Base-by-base conservation (phyloP, 2,888 invertebrate genomes). In the Erebia aethiops region DNA sequence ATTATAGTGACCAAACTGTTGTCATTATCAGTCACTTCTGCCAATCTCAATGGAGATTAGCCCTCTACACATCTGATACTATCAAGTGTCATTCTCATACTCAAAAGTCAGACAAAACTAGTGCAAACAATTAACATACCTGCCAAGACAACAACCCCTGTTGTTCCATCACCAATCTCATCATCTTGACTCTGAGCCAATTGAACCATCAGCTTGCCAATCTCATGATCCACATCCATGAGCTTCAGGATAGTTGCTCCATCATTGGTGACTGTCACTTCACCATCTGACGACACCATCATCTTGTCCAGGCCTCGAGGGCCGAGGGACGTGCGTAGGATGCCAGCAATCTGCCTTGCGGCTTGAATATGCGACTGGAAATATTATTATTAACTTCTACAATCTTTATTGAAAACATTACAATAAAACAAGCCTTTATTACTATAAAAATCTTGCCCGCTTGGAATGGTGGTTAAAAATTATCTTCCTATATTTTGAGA, bases 161-260 rank as follows among this genome's bases (percentile, higher is more conserved):
- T 99, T 1, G 99, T 99, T 63, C 99, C 99, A 93, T 99, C 99
- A 54, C 99, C 99, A 81, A 99, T 99, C 94, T 99, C 99, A 93
- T 99, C 99, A 87, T 99, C 99, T 89, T 99, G 99, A 70, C 99
- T 99, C 89, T 99, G 99, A 41, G 99, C 98, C 72, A 99, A 90
- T 87, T 99, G 98, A 35, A 99, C 99, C 95, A 99, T 96, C 65
- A 99, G 94, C 88, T 99, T 99, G 52, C 98, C 99, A 79, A 99
- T 98, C 94, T 99, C 98, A 87, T 99, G 99, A 43, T 99, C 99
- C 8, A 99, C 98, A 87, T 99, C 99, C 99, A 99, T 99, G 91
- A 98, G 95, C 90, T 99, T 98, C 78, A 99, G 94, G 82, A 99
- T 99, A 1, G 99, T 99, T n/a, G 99, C 99, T 35, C 99, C 99